Conservation (phyloP, 2,797 vertebrate genomes). For the Parambassis ranga region DNA sequence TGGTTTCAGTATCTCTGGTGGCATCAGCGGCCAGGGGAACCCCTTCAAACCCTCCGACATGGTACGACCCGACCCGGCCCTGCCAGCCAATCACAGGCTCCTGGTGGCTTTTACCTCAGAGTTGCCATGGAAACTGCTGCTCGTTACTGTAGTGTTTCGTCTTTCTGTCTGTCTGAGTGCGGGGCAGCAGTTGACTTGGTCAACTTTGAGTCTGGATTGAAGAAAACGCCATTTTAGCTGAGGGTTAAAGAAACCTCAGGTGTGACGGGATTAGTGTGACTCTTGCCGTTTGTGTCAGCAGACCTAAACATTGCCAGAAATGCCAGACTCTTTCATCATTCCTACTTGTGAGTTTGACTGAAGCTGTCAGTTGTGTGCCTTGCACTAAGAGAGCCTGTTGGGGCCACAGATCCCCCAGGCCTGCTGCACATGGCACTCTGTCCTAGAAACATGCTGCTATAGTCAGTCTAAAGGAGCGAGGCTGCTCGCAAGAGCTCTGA, state of each 20-base stretch:
- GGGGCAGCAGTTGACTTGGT: slow-evolving; percentile 58
- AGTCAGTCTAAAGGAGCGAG: slow-evolving; percentile 34
- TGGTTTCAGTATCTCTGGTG: slow-evolving; percentile 99
- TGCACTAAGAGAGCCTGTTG: slow-evolving; percentile 33
- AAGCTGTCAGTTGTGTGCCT: slow-evolving; percentile 25
- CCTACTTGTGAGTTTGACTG: slow-evolving; percentile 17
- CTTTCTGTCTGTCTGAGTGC: slow-evolving; percentile 37
- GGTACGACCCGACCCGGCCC: slow-evolving; percentile 83
- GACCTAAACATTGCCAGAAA: background rate
- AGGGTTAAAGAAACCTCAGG: background rate
- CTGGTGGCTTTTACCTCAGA: slow-evolving; percentile 58
- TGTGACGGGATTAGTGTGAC: background rate
- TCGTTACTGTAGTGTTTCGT: slow-evolving; percentile 59
- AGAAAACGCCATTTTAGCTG: background rate
- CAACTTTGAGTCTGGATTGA: slow-evolving; percentile 51
- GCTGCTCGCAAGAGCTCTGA: slow-evolving; percentile 43
- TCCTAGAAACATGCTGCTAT: slow-evolving; percentile 62
- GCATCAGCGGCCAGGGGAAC: slow-evolving; percentile 98
- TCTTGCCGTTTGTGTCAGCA: too few relatives aligned
- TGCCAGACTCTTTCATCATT: slow-evolving; percentile 22
- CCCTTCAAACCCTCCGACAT: slow-evolving; percentile 99
- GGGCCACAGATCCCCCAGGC: slow-evolving; percentile 54
- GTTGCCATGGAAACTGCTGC: slow-evolving; percentile 81
- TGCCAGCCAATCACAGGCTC: slow-evolving; percentile 58
- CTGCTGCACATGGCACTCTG: slow-evolving; percentile 45